Conservation (phyloP, 1,140 invertebrate species). For the Trichomalopsis sarcophagae region DNA sequence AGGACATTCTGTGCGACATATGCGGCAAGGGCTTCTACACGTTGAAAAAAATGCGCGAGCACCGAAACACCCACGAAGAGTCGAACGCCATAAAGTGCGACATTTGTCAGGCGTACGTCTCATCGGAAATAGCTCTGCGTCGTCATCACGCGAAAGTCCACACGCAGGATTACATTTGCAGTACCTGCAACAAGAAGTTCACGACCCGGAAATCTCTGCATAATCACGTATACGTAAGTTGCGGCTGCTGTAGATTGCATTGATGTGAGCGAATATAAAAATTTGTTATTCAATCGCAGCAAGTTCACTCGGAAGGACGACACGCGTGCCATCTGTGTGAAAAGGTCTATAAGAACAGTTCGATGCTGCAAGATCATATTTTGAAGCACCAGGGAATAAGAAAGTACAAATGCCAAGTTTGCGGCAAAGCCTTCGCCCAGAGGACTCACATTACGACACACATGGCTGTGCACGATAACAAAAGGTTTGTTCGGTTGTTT, state of each 20-base stretch:
- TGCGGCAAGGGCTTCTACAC: slow-evolving; percentile 62
- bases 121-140: slow-evolving; percentile 53
- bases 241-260: neutral
- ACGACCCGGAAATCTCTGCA: slow-evolving; percentile 61
- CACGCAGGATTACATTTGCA: slow-evolving; percentile 59
- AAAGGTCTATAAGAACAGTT: slow-evolving; percentile 63
- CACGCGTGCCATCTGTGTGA: slow-evolving; percentile 61
- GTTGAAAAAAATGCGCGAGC: slow-evolving; percentile 57
- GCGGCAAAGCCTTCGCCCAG: slow-evolving; percentile 61
- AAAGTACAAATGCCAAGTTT: slow-evolving; percentile 63
- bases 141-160: slow-evolving; percentile 59
- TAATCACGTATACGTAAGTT: slow-evolving; percentile 64
- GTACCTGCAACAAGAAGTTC: slow-evolving; percentile 56
- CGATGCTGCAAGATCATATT: slow-evolving; percentile 64
- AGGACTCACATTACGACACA: slow-evolving; percentile 65
- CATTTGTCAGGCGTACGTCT: slow-evolving; percentile 59
- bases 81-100: slow-evolving; percentile 59
- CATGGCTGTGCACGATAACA: slow-evolving; percentile 61
- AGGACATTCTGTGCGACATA: slow-evolving; percentile 61
- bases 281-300: neutral
- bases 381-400: slow-evolving; percentile 65
- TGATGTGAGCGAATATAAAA: neutral
- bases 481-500: slow-evolving; percentile 57
- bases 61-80: slow-evolving; percentile 61
- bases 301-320: slow-evolving; percentile 60